Evolutionary conservation across 1,140 invertebrate species (phyloP).

Genomic region (Drepana arcuata): DNA sequence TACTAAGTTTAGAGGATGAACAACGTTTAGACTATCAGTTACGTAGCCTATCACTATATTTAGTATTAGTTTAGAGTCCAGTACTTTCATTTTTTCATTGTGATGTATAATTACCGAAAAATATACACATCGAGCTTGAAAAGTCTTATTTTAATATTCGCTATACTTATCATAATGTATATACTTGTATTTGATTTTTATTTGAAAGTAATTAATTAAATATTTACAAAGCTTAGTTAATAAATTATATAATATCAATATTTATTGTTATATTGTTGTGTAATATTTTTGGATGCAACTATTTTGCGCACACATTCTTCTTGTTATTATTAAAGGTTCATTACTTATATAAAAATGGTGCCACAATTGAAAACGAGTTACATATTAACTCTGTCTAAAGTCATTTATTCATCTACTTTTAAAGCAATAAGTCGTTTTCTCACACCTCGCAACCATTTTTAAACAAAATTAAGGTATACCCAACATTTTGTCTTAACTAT

Average conservation of each 20-base stretch:
- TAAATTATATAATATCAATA: constrained; percentile 60
- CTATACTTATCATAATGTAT: constrained; percentile 53
- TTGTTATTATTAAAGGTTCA: constrained; percentile 53
- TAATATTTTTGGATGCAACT: constrained; percentile 68
- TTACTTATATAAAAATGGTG: constrained; percentile 19
- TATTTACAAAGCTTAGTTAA: constrained; percentile 68
- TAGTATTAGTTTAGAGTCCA: constrained; percentile 57
- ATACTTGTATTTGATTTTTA: constrained; percentile 47
- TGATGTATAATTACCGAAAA: constrained; percentile 22
- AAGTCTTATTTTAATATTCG: constrained; percentile 62
- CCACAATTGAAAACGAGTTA: constrained; percentile 10
- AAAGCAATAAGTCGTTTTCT: constrained; percentile 29
- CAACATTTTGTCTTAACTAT: constrained; percentile 51
- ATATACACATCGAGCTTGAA: constrained; percentile 60
- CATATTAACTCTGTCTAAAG: constrained; percentile 11
- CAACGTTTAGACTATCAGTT: constrained; percentile 50
- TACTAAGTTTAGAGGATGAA: constrained; percentile 71
- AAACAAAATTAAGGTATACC: constrained; percentile 55
- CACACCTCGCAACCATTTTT: constrained; percentile 56
- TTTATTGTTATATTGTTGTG: constrained; percentile 64
- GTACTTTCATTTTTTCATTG: constrained; percentile 31
- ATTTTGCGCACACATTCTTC: constrained; percentile 56
- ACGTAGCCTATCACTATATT: constrained; percentile 36
- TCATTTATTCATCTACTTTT: too few species aligned
- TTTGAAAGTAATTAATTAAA: constrained; percentile 64